Evolutionary conservation across 2,797 vertebrate species (phyloP).

Genomic region (Enteromius viviparus): DNA sequence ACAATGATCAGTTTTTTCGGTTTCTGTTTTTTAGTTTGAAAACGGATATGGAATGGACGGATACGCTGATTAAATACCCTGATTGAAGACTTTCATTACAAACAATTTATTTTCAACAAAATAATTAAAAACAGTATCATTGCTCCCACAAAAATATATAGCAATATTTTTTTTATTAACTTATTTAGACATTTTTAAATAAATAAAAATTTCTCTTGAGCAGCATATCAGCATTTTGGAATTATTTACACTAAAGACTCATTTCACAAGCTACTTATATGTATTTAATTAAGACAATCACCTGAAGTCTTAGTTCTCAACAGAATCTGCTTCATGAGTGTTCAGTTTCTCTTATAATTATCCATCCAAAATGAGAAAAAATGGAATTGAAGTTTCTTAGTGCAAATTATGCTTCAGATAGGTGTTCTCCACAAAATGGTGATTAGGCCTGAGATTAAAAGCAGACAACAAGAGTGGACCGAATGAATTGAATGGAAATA

Average conservation of each 20-base stretch:
- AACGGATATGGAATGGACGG: too few relatives aligned
- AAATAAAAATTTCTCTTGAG: not conserved
- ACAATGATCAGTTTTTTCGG: too few relatives aligned
- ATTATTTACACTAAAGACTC: not conserved
- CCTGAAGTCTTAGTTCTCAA: conserved; percentile 2
- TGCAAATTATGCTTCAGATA: conserved; percentile 14
- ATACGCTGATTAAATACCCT: too few relatives aligned
- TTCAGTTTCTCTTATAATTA: conserved; percentile 26
- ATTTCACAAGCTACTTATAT: not conserved
- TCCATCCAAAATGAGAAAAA: conserved; percentile 21
- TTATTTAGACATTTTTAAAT: not conserved
- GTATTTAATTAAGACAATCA: conserved; percentile 29
- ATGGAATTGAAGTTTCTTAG: conserved; percentile 4
- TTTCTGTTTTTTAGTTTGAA: too few relatives aligned
- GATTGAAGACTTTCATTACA: not conserved
- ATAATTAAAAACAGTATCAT: too few relatives aligned
- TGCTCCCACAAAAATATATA: not conserved
- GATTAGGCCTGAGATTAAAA: conserved; percentile 38
- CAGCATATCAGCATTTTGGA: not conserved
- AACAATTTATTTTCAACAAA: not conserved
- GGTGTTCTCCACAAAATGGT: not conserved
- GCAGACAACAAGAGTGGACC: not conserved
- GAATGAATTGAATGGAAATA: conserved; percentile 20
- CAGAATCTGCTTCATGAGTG: not conserved
- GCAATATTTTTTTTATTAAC: not conserved